These are phyloP conservation scores for Eristalinus aeneus DNA, from an alignment of 2,888 invertebrate genomes.

Conservation along the genomic window DNA sequence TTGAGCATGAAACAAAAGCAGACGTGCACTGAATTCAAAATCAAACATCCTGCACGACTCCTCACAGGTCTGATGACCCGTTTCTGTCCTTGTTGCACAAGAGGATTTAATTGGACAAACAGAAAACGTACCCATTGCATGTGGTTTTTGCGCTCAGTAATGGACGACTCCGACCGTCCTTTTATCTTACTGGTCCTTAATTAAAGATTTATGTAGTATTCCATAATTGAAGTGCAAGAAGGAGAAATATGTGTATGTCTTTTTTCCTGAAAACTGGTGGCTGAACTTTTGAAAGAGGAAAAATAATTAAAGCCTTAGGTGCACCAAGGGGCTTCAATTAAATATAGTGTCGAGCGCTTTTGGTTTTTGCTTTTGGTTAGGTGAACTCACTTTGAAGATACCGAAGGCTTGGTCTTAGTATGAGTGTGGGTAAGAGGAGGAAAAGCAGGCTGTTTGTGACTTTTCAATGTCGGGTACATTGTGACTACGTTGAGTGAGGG, in stretches of 20 bases:
- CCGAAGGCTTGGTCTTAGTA: neutral
- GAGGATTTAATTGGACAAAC: slow-evolving; percentile 13
- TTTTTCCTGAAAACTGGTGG: neutral
- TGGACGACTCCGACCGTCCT: neutral
- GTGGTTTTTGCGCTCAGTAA: neutral
- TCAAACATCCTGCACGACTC: neutral
- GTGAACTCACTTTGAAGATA: neutral
- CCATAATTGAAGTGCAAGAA: neutral
- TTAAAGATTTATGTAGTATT: neutral
- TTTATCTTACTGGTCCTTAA: slow-evolving; percentile 1
- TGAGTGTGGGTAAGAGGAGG: neutral
- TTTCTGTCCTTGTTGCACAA: neutral
- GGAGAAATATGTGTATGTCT: neutral
- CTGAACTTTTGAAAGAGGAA: neutral
- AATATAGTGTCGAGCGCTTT: neutral
- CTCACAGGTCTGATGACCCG: neutral
- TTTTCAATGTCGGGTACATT: too few species aligned
- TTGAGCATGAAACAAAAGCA: neutral
- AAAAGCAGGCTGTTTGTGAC: too few species aligned
- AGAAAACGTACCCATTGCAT: neutral
- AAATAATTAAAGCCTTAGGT: neutral
- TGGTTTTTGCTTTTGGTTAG: neutral
- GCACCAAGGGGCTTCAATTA: neutral
- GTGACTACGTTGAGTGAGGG: too few species aligned
- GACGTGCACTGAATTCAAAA: neutral